A percentile compares a stretch with the other conserved stretches of the same genome.
phyloP scores from a whole-genome alignment of 2,113 vertebrate species.

The Anguilla rostrata region DNA sequence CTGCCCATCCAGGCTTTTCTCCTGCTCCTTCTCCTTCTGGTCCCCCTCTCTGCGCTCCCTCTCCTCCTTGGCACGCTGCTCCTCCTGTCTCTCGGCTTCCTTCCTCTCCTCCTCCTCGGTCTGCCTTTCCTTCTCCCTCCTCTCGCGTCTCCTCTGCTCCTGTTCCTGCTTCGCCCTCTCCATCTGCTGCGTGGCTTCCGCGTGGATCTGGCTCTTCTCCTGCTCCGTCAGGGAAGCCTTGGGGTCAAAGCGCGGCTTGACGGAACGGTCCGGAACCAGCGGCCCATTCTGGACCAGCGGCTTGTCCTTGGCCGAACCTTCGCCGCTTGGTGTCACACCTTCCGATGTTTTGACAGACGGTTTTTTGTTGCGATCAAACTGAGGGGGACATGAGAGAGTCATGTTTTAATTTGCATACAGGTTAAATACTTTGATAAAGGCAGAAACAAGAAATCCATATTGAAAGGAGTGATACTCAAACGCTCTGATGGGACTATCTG shows the following conservation, averaged over 20 bases:
- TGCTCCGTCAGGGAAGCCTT: slow-evolving; percentile 70
- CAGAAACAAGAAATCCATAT: no score
- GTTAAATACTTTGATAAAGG: no score
- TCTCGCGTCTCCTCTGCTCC: slow-evolving; percentile 68
- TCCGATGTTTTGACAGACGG: slow-evolving; percentile 70
- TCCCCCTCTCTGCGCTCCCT: slow-evolving; percentile 53
- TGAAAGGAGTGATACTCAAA: no score
- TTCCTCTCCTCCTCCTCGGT: slow-evolving; percentile 55
- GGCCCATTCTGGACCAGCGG: slow-evolving; percentile 66
- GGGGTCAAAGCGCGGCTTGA: slow-evolving; percentile 68
- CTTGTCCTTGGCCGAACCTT: slow-evolving; percentile 61
- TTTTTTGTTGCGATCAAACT: slow-evolving; percentile 94
- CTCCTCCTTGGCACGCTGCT: slow-evolving; percentile 51
- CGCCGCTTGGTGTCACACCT: slow-evolving; percentile 57
- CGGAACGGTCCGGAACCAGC: slow-evolving; percentile 79
- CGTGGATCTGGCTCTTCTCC: slow-evolving; percentile 74
- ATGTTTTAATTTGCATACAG: not conserved
- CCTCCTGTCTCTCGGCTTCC: slow-evolving; percentile 56
- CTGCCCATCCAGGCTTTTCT: slow-evolving; percentile 60
- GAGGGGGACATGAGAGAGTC: slow-evolving; percentile 21
- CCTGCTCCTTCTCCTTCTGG: slow-evolving; percentile 64
- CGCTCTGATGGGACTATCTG: no score
- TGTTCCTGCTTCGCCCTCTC: slow-evolving; percentile 78
- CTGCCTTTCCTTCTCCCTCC: slow-evolving; percentile 55
- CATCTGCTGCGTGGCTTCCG: slow-evolving; percentile 67